phyloP scores from a whole-genome alignment of 2,113 vertebrate species.

The Brevimyrus niger region DNA sequence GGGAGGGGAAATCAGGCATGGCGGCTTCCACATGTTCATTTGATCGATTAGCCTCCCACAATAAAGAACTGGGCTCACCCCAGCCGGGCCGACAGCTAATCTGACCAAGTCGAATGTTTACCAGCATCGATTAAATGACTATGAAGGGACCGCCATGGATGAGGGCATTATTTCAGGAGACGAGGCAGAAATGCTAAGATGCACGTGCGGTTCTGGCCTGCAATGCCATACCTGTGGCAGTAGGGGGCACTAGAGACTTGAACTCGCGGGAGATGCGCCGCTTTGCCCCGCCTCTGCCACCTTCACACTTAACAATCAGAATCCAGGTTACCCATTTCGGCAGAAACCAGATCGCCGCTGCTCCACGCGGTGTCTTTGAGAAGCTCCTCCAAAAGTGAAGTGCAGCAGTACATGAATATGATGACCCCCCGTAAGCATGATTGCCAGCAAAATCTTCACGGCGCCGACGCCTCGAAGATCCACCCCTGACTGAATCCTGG shows the following conservation, averaged over 20 bases:
- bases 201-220: neutral
- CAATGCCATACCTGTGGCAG: neutral
- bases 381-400: neutral
- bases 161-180: neutral
- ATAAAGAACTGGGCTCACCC: neutral
- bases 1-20: neutral
- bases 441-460: neutral
- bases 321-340: conserved; percentile 4
- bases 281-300: neutral
- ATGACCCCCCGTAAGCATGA: neutral
- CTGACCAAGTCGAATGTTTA: neutral
- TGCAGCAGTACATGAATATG: neutral
- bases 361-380: neutral
- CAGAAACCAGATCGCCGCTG: neutral
- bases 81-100: neutral
- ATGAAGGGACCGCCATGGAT: neutral
- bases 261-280: neutral
- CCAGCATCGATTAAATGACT: neutral
- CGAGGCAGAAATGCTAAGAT: neutral
- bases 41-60: neutral
- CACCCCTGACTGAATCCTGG: neutral
- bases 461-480: neutral
- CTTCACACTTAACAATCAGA: neutral
- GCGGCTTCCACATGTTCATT: neutral
- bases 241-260: neutral